Percentiles rank a stretch among this genome's conserved stretches.
Conservation (phyloP, 1,140 invertebrate genomes). For the Andrena cerasifolii region DNA sequence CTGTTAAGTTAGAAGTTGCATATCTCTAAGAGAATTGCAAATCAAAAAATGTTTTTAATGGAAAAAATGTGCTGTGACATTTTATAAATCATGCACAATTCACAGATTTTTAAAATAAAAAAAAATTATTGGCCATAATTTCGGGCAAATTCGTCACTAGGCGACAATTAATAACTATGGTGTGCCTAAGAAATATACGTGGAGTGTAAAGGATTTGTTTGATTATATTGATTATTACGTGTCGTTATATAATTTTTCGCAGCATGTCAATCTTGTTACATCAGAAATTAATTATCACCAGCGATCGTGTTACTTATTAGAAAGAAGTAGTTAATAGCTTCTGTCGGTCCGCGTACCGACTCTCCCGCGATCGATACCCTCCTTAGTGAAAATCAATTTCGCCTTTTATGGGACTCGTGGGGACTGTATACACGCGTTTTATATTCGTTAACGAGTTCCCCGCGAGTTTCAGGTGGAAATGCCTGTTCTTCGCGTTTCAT, state of each 20-base stretch:
- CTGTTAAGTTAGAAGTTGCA: too few species aligned
- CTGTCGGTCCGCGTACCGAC: neutral
- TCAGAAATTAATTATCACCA: neutral
- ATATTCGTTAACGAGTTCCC: conserved; percentile 29
- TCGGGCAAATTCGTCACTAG: too few species aligned
- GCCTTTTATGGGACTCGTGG: neutral
- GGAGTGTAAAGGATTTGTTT: too few species aligned
- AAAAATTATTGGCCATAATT: too few species aligned
- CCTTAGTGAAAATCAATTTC: conserved; percentile 20
- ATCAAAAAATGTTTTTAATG: too few species aligned
- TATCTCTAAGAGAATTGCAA: too few species aligned
- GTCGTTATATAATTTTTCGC: neutral
- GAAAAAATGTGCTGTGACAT: too few species aligned
- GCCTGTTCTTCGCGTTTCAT: neutral
- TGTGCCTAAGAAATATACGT: too few species aligned
- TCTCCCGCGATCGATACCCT: neutral
- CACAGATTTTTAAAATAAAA: too few species aligned
- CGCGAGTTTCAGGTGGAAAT: neutral
- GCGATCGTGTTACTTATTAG: neutral
- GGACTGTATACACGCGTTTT: neutral
- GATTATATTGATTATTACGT: neutral
- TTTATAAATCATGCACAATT: too few species aligned
- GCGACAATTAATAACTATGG: too few species aligned
- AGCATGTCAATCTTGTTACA: neutral
- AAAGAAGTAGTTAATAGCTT: neutral